Conservation (phyloP, 2,797 vertebrate species). For the Malacoctenus gilli region DNA sequence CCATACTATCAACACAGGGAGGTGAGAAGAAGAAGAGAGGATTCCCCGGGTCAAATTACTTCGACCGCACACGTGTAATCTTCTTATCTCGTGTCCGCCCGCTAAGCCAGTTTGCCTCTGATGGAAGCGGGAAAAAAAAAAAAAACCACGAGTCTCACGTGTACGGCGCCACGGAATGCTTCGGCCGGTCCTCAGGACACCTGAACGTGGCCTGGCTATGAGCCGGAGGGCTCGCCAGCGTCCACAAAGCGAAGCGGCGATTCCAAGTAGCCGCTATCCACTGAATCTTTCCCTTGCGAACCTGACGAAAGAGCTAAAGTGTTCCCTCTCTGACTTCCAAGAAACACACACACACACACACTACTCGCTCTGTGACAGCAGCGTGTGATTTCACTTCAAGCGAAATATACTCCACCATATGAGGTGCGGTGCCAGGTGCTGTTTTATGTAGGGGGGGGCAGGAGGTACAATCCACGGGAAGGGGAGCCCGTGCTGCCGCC, state of each 20-base stretch:
- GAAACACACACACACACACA: slow-evolving; percentile 1
- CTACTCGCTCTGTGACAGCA: neutral
- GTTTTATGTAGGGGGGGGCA: too few species aligned
- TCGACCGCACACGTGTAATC: slow-evolving; percentile 15
- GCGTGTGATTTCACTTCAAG: slow-evolving; percentile 15
- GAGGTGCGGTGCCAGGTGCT: slow-evolving; percentile 16
- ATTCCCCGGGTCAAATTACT: slow-evolving; percentile 13
- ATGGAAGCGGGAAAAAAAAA: slow-evolving; percentile 4
- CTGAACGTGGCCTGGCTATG: slow-evolving; percentile 6
- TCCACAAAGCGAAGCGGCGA: slow-evolving; percentile 16
- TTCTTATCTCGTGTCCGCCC: slow-evolving; percentile 24
- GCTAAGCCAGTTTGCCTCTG: slow-evolving; percentile 26
- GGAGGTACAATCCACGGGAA: too few species aligned
- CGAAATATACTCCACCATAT: slow-evolving; percentile 14
- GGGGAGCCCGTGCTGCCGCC: too few species aligned
- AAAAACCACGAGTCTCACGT: neutral
- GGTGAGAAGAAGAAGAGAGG: neutral
- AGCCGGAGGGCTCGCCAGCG: slow-evolving; percentile 2
- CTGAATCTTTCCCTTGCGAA: slow-evolving; percentile 12
- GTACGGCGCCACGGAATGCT: slow-evolving; percentile 1
- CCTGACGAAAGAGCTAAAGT: slow-evolving; percentile 20
- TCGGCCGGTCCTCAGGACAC: neutral
- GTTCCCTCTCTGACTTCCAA: slow-evolving; percentile 4
- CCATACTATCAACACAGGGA: neutral
- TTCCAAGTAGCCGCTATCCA: slow-evolving; percentile 18